Evolutionary conservation across 2,888 invertebrate genomes (phyloP), one percentile per base, ranked within the genome.

Genomic region (Oscheius myriophilus): DNA sequence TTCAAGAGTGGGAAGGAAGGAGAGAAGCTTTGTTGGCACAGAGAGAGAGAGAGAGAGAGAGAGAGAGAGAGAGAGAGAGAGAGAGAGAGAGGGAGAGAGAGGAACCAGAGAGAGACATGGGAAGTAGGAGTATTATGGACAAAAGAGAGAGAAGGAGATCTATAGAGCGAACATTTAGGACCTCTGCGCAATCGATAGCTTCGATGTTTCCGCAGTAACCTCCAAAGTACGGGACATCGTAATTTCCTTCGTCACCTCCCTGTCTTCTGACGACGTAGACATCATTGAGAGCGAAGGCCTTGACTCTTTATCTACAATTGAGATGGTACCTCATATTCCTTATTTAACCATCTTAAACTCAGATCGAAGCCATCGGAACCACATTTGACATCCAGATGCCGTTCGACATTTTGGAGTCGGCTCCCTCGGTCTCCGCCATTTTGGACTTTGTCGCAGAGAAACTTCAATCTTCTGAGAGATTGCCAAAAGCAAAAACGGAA

Each of bases 271-370:
- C 58, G 71, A 74, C 16, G 52, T 62, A 0, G 63, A 68, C 21
- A 55, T 78, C 12, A 23, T 74, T 16, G 74, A 76, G 26, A 68
- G 67, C 2, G 76, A 71, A 18, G 61, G 46, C 7, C 69, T 78
- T 11, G 78, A 78, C 43, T 78, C 78, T 0, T 52, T 78, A 43
- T 71, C 78, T 0, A 71, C 74, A 0, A 76, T 78, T 42, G 78
- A 78, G 55, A 73, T 78, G 67, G 63, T 64, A 11, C 18, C 23
- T 4, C 39, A 25, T 11, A 7, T 21, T 1, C 2, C 11, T 21
- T n/a, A 25, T 46, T 1, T 21, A 11, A n/a, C 11, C 18, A 43
- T 18, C 23, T 2, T 45, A 12, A n/a, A 1, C 41, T 42, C 53
- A 64, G 63, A 62, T 76, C 0, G 73, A 76, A 59, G 72, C 76